These are phyloP conservation scores for Hypotaenidia okinawae DNA, from an alignment of 2,797 vertebrate species.

Conservation along the genomic window DNA sequence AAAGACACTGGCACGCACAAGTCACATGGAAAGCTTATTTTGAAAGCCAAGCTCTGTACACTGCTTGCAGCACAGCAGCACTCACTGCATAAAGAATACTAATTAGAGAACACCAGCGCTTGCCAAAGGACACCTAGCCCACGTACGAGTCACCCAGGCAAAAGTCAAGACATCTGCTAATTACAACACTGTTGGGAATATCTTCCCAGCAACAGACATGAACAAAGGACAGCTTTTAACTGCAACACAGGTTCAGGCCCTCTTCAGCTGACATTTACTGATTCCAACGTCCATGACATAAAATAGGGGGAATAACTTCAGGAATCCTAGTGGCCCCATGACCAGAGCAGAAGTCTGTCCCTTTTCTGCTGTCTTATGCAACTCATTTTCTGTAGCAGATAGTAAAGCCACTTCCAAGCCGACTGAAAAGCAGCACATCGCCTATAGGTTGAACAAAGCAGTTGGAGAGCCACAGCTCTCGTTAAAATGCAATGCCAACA, in stretches of 20 bases:
- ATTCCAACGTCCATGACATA: not conserved
- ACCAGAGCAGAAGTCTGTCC: not conserved
- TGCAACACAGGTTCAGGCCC: not conserved
- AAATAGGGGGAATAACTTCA: not conserved
- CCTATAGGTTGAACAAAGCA: slow-evolving; percentile 23
- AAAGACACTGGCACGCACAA: not conserved
- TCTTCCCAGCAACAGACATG: not conserved
- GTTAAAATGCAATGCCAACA: slow-evolving; percentile 56
- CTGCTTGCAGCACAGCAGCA: not conserved
- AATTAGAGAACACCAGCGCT: not conserved
- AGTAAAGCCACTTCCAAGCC: not conserved
- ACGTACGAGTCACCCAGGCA: not conserved
- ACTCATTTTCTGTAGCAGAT: not conserved
- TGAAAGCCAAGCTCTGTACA: not conserved
- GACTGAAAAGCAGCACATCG: not conserved
- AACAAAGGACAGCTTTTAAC: not conserved
- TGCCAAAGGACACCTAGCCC: slow-evolving; percentile 8
- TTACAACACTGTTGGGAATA: not conserved
- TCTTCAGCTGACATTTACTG: not conserved
- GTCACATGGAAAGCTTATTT: slow-evolving; percentile 32
- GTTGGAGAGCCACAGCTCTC: slow-evolving; percentile 20
- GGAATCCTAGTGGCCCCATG: not conserved
- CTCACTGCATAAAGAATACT: not conserved
- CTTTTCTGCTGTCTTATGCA: not conserved
- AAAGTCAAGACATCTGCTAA: not conserved